Evolutionary conservation across 2,113 vertebrate genomes (phyloP), one percentile per base, ranked within the genome.

Genomic region (Trachemys scripta): DNA sequence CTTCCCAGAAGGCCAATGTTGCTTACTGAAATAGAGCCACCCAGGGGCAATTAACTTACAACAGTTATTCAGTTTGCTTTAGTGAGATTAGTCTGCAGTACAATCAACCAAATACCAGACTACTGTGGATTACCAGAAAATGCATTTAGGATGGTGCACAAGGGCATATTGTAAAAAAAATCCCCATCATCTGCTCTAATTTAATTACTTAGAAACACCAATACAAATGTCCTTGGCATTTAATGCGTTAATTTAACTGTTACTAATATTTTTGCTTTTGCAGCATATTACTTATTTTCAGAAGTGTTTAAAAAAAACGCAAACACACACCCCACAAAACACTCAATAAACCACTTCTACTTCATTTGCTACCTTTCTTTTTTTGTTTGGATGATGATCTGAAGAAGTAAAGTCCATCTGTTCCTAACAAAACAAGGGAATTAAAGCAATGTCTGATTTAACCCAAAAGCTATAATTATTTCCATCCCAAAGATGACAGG

Each of bases 361-460:
- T 96, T 95, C 79, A 89, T 87, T 83, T 90, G 96, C 98, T 99
- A 99, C 99, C 99, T 99, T 98, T 99, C 98, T 98, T 99, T 98
- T 99, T 99, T 90, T 99, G 99, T 99, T 99, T 99, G 97, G 99
- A 98, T 62, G 99, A 99, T 7, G 99, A 99, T 95, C 98, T 98
- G 90, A 99, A 99, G 98, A 99, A 99, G 97, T 99, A 99, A 54
- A 98, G 97, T 96, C 99, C 99, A 80, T 99, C 99, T 95, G 98
- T 97, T 98, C 99, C 99, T 99, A 99, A 94, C 93, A 97, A 98
- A 98, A 98, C 51, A 98, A 96, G 49, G 96, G 93, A 91, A 97
- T 97, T 97, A 95, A 95, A 97, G 84, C 8, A 96, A 56, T 82
- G 6, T 87, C 79, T 83, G 85, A 49, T 96, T 97, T 76, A 96